These are phyloP conservation scores for Drosophila funebris DNA, from an alignment of 1,140 invertebrate genomes.

Conservation along the genomic window DNA sequence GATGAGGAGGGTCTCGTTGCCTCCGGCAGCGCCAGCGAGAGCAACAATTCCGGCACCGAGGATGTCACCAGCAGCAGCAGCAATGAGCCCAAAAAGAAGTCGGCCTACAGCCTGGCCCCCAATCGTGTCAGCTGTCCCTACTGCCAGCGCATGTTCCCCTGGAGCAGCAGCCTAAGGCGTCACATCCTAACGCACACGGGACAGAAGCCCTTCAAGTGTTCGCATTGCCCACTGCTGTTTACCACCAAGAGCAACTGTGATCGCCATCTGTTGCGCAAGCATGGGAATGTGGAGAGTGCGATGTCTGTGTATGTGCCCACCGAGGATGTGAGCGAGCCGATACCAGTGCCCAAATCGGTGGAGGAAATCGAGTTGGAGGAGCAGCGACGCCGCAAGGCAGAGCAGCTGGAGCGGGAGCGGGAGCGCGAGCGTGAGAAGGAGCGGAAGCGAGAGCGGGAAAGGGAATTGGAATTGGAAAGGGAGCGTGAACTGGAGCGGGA, in stretches of 20 bases:
- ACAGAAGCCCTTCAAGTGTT: slow-evolving; percentile 97
- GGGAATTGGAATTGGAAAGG: slow-evolving; percentile 25
- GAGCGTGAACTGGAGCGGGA: no score
- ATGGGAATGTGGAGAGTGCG: slow-evolving; percentile 86
- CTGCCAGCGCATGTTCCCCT: slow-evolving; percentile 96
- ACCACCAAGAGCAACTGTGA: slow-evolving; percentile 99
- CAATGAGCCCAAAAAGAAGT: slow-evolving; percentile 88
- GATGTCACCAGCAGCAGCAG: slow-evolving; percentile 85
- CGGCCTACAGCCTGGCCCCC: slow-evolving; percentile 97
- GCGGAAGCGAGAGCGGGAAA: slow-evolving; percentile 43
- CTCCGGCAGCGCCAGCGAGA: slow-evolving; percentile 89
- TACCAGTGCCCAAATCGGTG: slow-evolving; percentile 80
- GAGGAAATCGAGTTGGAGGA: slow-evolving; percentile 79
- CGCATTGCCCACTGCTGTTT: slow-evolving; percentile 95
- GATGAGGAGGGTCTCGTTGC: slow-evolving; percentile 91
- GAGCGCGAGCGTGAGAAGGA: slow-evolving; percentile 47
- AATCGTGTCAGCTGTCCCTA: slow-evolving; percentile 96
- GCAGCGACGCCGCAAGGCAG: slow-evolving; percentile 64
- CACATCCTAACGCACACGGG: slow-evolving; percentile 97
- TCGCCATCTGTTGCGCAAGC: slow-evolving; percentile 95
- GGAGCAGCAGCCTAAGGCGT: slow-evolving; percentile 95
- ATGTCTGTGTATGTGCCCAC: slow-evolving; percentile 82
- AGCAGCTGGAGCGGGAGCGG: slow-evolving; percentile 33
- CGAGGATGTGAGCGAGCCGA: slow-evolving; percentile 81
- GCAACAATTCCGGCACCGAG: slow-evolving; percentile 92